Evolutionary conservation across 2,113 vertebrate species (phyloP).

Genomic region (Acanthisitta chloris): DNA sequence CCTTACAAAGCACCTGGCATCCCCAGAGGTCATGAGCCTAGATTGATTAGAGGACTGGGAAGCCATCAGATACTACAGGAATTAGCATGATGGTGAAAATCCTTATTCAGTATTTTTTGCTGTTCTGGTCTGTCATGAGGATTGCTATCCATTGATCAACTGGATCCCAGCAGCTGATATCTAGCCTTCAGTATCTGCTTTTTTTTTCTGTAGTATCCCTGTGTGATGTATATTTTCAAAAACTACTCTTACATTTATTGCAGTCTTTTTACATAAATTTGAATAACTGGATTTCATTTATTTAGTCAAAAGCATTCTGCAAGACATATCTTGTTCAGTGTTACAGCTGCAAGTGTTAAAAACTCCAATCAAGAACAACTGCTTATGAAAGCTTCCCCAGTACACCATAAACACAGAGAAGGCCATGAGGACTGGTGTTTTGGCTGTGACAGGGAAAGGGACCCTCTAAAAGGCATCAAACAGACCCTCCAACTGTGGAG

Average conservation of each 20-base stretch:
- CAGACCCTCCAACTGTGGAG: not conserved
- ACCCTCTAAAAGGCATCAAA: not conserved
- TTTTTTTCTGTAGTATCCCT: not conserved
- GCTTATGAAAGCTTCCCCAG: not conserved
- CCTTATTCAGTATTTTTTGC: not conserved
- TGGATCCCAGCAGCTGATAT: not conserved
- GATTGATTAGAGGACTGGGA: not conserved
- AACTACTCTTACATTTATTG: not conserved
- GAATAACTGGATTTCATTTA: not conserved
- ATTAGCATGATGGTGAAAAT: not conserved
- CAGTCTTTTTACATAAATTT: not conserved
- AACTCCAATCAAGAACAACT: not conserved
- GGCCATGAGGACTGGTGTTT: accelerated
- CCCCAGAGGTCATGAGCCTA: not conserved
- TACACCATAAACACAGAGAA: not conserved
- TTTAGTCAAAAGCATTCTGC: not conserved
- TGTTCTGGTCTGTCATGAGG: not conserved
- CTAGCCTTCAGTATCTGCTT: not conserved
- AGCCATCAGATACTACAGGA: not conserved
- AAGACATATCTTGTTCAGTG: accelerated
- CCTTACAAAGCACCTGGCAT: not conserved
- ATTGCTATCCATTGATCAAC: not conserved
- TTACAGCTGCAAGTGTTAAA: not conserved
- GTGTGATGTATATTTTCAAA: not conserved
- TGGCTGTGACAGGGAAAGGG: not conserved